Percentiles rank a stretch among this genome's conserved stretches.
Conservation (phyloP, 2,113 vertebrate species). For the Leptocoma aspasia region DNA sequence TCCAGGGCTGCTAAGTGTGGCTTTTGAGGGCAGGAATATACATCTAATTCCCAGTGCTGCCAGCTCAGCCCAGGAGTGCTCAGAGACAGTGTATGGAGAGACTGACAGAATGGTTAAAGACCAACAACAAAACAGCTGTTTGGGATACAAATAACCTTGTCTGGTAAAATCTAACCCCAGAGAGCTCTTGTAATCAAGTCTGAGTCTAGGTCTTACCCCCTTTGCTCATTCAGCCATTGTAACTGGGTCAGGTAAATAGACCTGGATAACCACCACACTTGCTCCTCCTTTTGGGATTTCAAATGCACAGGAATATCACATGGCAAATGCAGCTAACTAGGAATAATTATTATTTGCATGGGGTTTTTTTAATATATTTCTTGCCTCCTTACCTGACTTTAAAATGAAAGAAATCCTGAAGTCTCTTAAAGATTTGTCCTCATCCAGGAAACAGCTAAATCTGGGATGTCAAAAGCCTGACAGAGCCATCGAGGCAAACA, state of each 20-base stretch:
- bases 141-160: background rate
- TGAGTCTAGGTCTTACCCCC: background rate
- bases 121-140: background rate
- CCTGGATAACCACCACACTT: background rate
- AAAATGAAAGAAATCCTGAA: background rate
- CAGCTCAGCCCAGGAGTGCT: background rate
- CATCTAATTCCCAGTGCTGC: background rate
- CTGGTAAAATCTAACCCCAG: background rate
- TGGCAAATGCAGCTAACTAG: background rate
- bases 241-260: background rate
- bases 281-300: background rate
- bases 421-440: background rate
- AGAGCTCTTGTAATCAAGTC: background rate
- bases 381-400: background rate
- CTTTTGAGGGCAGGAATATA: background rate
- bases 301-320: background rate
- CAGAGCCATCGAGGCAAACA: background rate
- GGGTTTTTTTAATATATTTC: background rate
- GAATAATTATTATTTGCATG: background rate
- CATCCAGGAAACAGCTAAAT: background rate
- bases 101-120: background rate
- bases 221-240: background rate
- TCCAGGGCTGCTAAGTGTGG: background rate
- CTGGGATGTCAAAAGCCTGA: background rate
- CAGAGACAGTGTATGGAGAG: accelerated